Percentiles rank a stretch among this genome's conserved stretches.
Conservation (phyloP, 2,888 invertebrate species). For the Chrysodeixis includens region DNA sequence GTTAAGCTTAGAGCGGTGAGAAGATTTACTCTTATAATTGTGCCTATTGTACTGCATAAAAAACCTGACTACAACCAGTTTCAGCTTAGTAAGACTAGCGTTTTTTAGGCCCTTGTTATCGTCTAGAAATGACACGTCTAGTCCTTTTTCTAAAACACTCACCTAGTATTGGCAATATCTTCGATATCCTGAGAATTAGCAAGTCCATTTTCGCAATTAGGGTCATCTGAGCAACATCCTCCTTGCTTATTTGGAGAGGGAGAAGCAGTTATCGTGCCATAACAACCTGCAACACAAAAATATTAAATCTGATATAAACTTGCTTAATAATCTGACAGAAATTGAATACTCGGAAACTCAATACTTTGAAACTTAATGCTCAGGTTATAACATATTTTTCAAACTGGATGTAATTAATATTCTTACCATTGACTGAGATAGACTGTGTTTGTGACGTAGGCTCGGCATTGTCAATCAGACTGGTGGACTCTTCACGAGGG, state of each 20-base stretch:
- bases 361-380: background rate
- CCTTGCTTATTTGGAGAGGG: conserved; percentile 75
- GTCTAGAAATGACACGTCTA: background rate
- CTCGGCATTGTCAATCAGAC: conserved; percentile 81
- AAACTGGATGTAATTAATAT: background rate
- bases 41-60: too few species aligned
- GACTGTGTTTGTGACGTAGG: conserved; percentile 75
- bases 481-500: conserved; percentile 78
- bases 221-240: conserved; percentile 80
- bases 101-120: too few species aligned
- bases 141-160: conserved; percentile 34
- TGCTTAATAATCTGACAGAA: background rate
- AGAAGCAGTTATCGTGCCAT: conserved; percentile 82
- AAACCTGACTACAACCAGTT: too few species aligned
- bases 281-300: conserved; percentile 74
- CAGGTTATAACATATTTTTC: background rate
- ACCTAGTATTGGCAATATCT: conserved; percentile 84
- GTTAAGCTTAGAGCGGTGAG: too few species aligned
- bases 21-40: too few species aligned
- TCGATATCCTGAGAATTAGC: conserved; percentile 88
- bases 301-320: background rate
- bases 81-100: too few species aligned
- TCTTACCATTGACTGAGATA: conserved; percentile 68
- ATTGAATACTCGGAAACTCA: background rate
- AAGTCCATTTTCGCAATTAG: conserved; percentile 75